Base-by-base conservation (phyloP, 2,888 invertebrate genomes). In the Melipona bicolor region DNA sequence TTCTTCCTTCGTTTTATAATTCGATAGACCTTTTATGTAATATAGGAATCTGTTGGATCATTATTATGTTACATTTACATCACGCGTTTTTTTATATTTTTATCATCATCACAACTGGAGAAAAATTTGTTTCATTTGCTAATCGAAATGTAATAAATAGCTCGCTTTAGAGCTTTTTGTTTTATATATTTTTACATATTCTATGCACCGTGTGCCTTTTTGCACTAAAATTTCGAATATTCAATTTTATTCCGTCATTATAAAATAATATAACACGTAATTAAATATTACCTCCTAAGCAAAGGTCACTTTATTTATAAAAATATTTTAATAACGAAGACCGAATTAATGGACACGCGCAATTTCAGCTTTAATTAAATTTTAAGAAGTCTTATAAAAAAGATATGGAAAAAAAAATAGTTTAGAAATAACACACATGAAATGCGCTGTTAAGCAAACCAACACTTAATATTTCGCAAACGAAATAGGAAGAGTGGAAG, bases 401-500 rank as follows among this genome's bases (percentile, higher is more conserved):
- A 9, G 1, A 43, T 6, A 36, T 9, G 43, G 43, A 43, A 9
- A 43, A 9, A 9, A 43, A 9, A 43, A 43, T 24, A 56, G 6
- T 24, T 59, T 43, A 13, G 24, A 56, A 49, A 50, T 15, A 15
- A 32, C n/a, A 24, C 56, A 3, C 13, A 19, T 19, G 54, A 49
- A 56, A 11, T 11, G 2, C 24, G 0, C 17, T 21, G 19, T 73
- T 36, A 70, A 24, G 11, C n/a, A 36, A 21, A 1, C 1, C 0
- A 49, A 27, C 59, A 21, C n/a, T 43, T 68, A 52, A n/a, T 19
- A 65, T 77, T 49, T 54, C 21, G 49, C 49, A 13, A 56, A 69
- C n/a, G 43, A 52, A 59, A 59, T n/a, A 24, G 11, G 24, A 80
- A 70, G 65, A 80, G 67, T 62, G 19, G 74, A 13, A n/a, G 36